Evolutionary conservation across 92 coral and sea anemone species (phyloP).

Genomic region (Zoanthus solanderi): DNA sequence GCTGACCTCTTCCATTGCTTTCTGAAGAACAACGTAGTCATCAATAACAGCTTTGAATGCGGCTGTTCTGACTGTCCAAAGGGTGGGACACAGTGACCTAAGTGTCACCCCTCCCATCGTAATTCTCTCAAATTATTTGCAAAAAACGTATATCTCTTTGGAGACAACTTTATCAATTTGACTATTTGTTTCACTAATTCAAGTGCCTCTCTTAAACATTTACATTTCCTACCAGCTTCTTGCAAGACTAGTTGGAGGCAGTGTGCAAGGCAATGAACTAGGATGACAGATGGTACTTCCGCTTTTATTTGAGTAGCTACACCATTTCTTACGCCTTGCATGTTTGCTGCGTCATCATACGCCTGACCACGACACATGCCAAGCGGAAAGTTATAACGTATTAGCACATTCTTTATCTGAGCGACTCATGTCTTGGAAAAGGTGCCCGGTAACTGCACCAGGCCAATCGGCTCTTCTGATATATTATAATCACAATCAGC

Average conservation of each 20-base stretch:
- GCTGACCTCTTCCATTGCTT: too few relatives aligned
- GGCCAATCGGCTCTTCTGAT: conserved; percentile 43
- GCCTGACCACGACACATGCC: conserved; percentile 50
- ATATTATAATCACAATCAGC: conserved; percentile 33
- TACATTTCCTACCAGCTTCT: conserved; percentile 38
- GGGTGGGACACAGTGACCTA: neutral
- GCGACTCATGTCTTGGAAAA: conserved; percentile 35
- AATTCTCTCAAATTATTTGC: conserved; percentile 19
- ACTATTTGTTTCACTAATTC: conserved; percentile 50
- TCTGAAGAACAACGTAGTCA: neutral
- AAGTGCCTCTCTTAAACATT: conserved; percentile 54
- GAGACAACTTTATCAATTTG: conserved; percentile 45
- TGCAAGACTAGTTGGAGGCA: conserved; percentile 54
- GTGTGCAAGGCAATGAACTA: conserved; percentile 52
- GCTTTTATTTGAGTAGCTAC: conserved; percentile 60
- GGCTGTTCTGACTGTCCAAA: neutral
- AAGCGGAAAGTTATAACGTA: conserved; percentile 40
- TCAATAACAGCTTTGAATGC: conserved; percentile 47
- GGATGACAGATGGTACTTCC: conserved; percentile 61
- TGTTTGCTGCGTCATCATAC: conserved; percentile 1
- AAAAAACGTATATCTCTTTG: conserved; percentile 53
- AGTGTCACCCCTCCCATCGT: neutral
- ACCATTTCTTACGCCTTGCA: conserved; percentile 63
- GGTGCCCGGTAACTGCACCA: conserved; percentile 36
- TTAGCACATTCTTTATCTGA: conserved; percentile 29